Evolutionary conservation across 2,113 vertebrate species (phyloP).

Genomic region (Mesoclemmys tuberculata): DNA sequence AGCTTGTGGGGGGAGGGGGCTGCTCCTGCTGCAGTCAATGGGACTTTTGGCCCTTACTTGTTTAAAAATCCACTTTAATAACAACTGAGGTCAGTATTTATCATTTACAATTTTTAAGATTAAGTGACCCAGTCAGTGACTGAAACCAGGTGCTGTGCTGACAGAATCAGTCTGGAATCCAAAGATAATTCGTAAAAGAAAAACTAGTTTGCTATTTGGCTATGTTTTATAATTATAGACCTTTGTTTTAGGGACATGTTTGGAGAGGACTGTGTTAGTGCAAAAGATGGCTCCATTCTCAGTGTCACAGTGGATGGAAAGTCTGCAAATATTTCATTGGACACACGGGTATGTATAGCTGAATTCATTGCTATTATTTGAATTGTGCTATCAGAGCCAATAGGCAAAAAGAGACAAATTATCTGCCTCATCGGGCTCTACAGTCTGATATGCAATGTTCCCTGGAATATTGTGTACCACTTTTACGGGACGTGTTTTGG

Average conservation of each 20-base stretch:
- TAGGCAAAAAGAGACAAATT: background rate
- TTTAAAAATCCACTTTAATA: background rate
- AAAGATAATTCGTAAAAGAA: background rate
- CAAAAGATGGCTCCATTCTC: constrained; percentile 80
- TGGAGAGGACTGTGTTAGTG: constrained; percentile 90
- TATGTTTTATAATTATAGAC: fast-evolving
- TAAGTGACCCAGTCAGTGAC: background rate
- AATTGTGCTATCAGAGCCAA: fast-evolving
- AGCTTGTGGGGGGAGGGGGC: background rate
- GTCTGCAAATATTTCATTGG: constrained; percentile 85
- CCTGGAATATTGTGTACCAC: fast-evolving
- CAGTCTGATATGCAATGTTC: background rate
- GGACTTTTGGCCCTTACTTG: background rate
- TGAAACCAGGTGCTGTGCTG: background rate
- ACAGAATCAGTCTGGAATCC: background rate
- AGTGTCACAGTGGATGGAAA: constrained; percentile 90
- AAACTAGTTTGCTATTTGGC: fast-evolving
- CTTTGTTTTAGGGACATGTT: constrained; percentile 90
- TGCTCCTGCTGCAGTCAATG: background rate
- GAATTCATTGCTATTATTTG: background rate
- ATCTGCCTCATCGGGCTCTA: background rate
- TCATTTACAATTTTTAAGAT: background rate
- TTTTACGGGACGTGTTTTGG: background rate
- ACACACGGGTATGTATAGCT: constrained; percentile 86
- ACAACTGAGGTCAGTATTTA: background rate